phyloP scores from a whole-genome alignment of 2,797 vertebrate genomes.

The Oreochromis grahami region DNA sequence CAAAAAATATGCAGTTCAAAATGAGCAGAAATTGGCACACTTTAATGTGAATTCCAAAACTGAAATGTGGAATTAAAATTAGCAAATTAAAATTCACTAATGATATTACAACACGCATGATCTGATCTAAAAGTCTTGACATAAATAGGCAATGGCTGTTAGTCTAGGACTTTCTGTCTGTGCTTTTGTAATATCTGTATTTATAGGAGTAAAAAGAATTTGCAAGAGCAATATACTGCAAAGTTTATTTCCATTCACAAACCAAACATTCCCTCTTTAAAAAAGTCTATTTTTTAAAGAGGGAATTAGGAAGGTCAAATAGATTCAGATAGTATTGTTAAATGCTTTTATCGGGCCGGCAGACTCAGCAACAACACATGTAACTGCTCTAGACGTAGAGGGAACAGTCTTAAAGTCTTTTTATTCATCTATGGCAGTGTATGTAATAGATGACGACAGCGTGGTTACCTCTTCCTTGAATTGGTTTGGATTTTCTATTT shows the following conservation, averaged over 20 bases:
- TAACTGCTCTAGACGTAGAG: not conserved
- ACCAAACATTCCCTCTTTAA: not conserved
- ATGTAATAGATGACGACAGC: conserved; percentile 14
- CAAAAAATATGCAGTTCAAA: not conserved
- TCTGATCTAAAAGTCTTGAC: not conserved
- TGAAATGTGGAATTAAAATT: not conserved
- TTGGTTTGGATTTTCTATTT: conserved; percentile 20
- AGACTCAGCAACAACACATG: not conserved
- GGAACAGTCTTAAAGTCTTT: not conserved
- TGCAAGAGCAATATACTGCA: not conserved
- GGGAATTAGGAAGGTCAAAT: not conserved
- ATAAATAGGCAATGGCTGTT: not conserved
- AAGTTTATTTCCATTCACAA: not conserved
- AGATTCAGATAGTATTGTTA: not conserved
- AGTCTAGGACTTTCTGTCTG: not conserved
- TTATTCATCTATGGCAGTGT: not conserved
- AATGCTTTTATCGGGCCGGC: not conserved
- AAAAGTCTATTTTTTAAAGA: not conserved
- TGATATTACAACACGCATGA: not conserved
- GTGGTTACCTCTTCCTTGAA: not conserved
- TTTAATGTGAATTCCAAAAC: not conserved
- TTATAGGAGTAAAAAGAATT: not conserved
- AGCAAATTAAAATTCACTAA: not conserved
- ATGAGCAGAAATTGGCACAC: not conserved
- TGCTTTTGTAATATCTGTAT: not conserved